These are phyloP conservation scores for Nyctibius bracteatus DNA, from an alignment of 2,113 vertebrate genomes.

Conservation along the genomic window DNA sequence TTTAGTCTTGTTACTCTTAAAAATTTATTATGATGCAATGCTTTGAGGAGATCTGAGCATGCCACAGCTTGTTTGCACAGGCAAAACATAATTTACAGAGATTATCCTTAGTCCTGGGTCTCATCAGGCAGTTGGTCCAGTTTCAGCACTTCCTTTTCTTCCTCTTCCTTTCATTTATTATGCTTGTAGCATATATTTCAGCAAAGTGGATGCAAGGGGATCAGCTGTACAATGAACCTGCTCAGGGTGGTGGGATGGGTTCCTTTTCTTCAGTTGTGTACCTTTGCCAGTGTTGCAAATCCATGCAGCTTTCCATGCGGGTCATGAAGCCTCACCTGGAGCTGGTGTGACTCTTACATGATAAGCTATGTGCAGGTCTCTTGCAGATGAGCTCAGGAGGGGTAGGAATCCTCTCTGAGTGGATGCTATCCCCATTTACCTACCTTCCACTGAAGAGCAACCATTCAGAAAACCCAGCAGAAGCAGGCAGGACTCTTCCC, in stretches of 20 bases:
- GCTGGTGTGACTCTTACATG: not conserved
- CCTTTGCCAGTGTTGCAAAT: not conserved
- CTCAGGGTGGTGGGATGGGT: not conserved
- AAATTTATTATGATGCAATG: not conserved
- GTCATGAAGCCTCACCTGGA: not conserved
- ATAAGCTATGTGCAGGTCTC: not conserved
- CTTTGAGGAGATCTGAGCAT: not conserved
- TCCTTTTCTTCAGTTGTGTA: not conserved
- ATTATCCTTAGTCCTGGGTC: not conserved
- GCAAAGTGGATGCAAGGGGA: not conserved
- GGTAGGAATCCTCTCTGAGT: not conserved
- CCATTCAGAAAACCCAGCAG: not conserved
- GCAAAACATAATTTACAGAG: not conserved
- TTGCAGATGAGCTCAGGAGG: not conserved
- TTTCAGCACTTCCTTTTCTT: not conserved
- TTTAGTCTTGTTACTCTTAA: not conserved
- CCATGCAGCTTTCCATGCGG: accelerated
- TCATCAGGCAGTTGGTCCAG: not conserved
- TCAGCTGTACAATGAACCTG: accelerated
- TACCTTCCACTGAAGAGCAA: not conserved
- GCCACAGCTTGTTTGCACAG: not conserved
- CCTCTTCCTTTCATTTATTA: not conserved
- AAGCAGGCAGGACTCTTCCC: not conserved
- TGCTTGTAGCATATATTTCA: not conserved
- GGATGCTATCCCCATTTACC: not conserved